Percentiles rank a stretch among this genome's conserved stretches.
Conservation (phyloP, 53 echinoderm and acorn worm species). For the Henricia sp. region DNA sequence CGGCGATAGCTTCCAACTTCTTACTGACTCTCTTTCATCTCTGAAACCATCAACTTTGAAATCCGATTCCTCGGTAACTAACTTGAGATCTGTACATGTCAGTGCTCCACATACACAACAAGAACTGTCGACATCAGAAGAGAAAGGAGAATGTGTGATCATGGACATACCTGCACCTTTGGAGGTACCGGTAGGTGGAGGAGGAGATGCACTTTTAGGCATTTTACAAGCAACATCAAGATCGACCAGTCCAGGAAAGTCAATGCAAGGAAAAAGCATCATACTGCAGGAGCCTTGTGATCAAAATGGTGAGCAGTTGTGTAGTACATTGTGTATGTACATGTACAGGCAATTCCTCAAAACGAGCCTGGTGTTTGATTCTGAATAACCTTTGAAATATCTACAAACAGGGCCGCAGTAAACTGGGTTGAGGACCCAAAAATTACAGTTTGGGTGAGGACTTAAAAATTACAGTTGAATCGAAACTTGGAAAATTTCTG, state of each 20-base stretch:
- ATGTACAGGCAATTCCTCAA: too few relatives aligned
- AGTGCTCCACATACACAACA: not conserved
- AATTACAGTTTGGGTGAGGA: not conserved
- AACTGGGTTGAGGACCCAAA: too few relatives aligned
- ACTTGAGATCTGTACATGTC: too few relatives aligned
- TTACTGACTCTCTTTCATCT: slow-evolving; percentile 23
- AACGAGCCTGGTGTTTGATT: too few relatives aligned
- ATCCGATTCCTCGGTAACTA: not conserved
- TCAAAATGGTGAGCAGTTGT: slow-evolving; percentile 13
- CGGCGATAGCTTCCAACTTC: slow-evolving; percentile 43
- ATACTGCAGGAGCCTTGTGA: slow-evolving; percentile 47
- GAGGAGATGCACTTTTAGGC: slow-evolving; percentile 55
- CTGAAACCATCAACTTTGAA: not conserved
- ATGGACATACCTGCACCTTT: not conserved
- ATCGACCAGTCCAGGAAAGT: slow-evolving; percentile 33
- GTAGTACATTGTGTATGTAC: not conserved
- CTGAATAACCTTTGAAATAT: too few relatives aligned
- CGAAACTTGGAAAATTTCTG: too few relatives aligned
- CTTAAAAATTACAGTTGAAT: not conserved
- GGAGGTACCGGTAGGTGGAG: too few relatives aligned
- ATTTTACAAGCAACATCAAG: too few relatives aligned
- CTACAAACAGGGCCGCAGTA: too few relatives aligned
- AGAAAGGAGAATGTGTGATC: not conserved
- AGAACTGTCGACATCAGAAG: not conserved
- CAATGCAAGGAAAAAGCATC: slow-evolving; percentile 32